Percentiles rank a stretch among this genome's conserved stretches.
These are phyloP conservation scores for Pogonocichla stellata DNA, from an alignment of 2,113 vertebrate species.

Conservation along the genomic window DNA sequence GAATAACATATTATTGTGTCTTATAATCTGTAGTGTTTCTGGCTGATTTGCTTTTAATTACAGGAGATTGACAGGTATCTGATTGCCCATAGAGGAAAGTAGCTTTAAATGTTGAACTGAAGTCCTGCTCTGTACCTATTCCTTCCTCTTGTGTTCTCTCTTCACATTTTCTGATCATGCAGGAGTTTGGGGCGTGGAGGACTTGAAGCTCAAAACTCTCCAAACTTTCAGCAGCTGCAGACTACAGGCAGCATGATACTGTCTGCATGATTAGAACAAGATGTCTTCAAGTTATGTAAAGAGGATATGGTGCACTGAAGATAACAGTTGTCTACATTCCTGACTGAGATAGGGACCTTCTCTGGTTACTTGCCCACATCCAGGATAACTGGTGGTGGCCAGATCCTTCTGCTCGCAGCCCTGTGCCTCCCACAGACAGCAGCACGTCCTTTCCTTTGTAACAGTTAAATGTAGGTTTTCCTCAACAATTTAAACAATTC, in stretches of 20 bases:
- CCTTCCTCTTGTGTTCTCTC: not conserved
- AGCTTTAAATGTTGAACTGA: not conserved
- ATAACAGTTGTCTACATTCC: not conserved
- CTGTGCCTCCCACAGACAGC: not conserved
- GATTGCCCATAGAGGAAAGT: not conserved
- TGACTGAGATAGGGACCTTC: not conserved
- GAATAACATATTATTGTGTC: not conserved
- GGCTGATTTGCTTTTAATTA: not conserved
- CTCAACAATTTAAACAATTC: conserved; percentile 9
- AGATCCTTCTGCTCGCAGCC: not conserved
- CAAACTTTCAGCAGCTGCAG: not conserved
- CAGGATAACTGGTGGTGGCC: not conserved
- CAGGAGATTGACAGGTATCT: not conserved
- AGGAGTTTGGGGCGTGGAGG: not conserved
- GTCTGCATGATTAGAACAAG: not conserved
- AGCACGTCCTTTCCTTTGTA: not conserved
- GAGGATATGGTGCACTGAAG: not conserved
- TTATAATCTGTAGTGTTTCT: not conserved
- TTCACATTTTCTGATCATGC: not conserved
- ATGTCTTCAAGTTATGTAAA: not conserved
- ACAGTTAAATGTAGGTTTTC: not conserved
- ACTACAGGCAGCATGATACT: not conserved
- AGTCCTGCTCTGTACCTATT: not conserved
- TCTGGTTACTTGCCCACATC: not conserved
- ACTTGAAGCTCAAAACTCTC: not conserved